Percentiles rank a stretch among this genome's conserved stretches.
These are phyloP conservation scores for Lethenteron camtschaticum DNA, from an alignment of 2,113 vertebrate genomes.

Conservation along the genomic window DNA sequence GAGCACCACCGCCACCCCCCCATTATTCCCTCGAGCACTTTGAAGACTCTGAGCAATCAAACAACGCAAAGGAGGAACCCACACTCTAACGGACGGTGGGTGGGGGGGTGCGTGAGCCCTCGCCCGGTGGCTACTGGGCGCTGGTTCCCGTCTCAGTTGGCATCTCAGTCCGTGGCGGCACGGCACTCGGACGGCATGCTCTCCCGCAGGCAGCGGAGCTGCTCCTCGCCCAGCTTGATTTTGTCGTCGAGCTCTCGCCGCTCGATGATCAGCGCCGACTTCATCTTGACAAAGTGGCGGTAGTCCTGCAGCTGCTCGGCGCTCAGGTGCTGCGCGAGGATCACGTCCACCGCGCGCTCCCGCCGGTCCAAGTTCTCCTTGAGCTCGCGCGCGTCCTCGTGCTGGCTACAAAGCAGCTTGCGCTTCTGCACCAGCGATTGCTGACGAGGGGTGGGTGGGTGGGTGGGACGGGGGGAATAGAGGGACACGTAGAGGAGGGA, in stretches of 20 bases:
- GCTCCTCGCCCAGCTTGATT: slow-evolving; percentile 56
- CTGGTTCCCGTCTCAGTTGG: too few species aligned
- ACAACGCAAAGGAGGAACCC: too few species aligned
- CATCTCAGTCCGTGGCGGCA: background rate
- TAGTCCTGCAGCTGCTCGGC: slow-evolving; percentile 48
- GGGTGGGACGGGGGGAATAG: background rate
- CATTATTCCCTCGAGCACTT: too few species aligned
- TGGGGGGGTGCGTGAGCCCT: too few species aligned
- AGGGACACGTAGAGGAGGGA: too few species aligned
- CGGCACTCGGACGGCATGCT: slow-evolving; percentile 25
- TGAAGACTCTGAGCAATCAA: too few species aligned
- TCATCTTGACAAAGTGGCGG: slow-evolving; percentile 52
- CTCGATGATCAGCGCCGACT: slow-evolving; percentile 57
- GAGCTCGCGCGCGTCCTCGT: slow-evolving; percentile 66
- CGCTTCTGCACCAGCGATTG: slow-evolving; percentile 49
- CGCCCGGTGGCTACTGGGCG: too few species aligned
- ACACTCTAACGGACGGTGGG: too few species aligned
- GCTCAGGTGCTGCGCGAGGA: slow-evolving; percentile 44
- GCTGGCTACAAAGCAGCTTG: slow-evolving; percentile 52
- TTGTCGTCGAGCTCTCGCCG: slow-evolving; percentile 70
- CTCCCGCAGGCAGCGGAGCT: slow-evolving; percentile 44
- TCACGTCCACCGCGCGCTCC: slow-evolving; percentile 42
- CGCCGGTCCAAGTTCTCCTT: slow-evolving; percentile 87
- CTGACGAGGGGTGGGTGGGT: slow-evolving; percentile 23
- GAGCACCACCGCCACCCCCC: too few species aligned